Evolutionary conservation across 2,113 vertebrate species (phyloP).

Genomic region (Procavia capensis): DNA sequence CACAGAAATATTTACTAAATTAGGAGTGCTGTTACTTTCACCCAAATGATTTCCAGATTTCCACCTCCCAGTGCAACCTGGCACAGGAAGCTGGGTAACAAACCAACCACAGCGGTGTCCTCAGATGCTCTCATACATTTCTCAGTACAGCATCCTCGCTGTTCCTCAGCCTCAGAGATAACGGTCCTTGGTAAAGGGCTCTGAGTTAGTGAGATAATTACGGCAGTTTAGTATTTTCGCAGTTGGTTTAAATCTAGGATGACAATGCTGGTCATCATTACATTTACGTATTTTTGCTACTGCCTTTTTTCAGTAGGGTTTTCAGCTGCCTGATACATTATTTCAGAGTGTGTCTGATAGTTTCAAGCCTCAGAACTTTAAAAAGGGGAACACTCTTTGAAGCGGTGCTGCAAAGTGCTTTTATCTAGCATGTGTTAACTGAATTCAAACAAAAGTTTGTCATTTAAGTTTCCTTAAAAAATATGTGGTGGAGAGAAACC

Average conservation of each 20-base stretch:
- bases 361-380: constrained; percentile 78
- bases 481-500: constrained; percentile 60
- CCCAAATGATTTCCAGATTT: not conserved
- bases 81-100: not conserved
- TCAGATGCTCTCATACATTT: not conserved
- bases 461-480: constrained; percentile 74
- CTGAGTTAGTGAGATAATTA: not conserved
- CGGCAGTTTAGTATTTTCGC: not conserved
- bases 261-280: not conserved
- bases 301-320: constrained; percentile 63
- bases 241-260: not conserved
- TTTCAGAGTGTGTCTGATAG: constrained; percentile 81
- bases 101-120: not conserved
- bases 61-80: not conserved
- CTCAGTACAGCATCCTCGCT: not conserved
- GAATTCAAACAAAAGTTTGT: constrained; percentile 77
- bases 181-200: not conserved
- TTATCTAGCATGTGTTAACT: constrained; percentile 76
- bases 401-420: constrained; percentile 78
- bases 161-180: not conserved
- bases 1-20: not conserved
- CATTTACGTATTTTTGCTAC: not conserved
- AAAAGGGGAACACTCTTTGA: constrained; percentile 77
- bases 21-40: not conserved
- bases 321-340: constrained; percentile 77